Evolutionary conservation across 2,888 invertebrate species (phyloP).

Genomic region (Allophyes oxyacanthae): DNA sequence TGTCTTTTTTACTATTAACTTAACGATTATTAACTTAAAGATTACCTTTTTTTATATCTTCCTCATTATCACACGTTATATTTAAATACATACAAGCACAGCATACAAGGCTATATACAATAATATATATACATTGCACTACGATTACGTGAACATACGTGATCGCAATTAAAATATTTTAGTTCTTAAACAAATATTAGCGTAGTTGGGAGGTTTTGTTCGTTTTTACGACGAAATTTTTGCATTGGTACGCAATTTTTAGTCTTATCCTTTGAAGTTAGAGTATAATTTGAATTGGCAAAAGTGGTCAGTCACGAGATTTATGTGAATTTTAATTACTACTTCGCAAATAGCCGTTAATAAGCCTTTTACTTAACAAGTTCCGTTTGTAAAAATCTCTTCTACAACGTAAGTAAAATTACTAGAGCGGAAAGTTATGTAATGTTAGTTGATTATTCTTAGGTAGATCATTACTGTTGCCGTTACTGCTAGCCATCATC

Average conservation of each 20-base stretch:
- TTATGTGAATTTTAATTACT: conserved; percentile 1
- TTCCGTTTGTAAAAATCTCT: conserved; percentile 4
- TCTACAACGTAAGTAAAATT: not conserved
- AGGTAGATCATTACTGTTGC: too few relatives aligned
- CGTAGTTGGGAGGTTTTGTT: conserved; percentile 27
- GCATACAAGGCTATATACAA: conserved; percentile 19
- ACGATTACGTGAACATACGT: conserved; percentile 27
- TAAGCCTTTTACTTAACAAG: conserved; percentile 9
- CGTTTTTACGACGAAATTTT: conserved; percentile 22
- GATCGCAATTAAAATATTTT: conserved; percentile 50
- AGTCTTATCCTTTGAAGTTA: not conserved
- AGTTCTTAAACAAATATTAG: conserved; percentile 45
- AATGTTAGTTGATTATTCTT: conserved; percentile 16
- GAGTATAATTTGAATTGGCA: not conserved
- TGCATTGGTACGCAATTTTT: not conserved
- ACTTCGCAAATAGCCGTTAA: conserved; percentile 1
- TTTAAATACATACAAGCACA: conserved; percentile 10
- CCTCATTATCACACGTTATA: not conserved
- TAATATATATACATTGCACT: conserved; percentile 25
- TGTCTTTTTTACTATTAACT: too few relatives aligned
- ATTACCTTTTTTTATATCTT: too few relatives aligned
- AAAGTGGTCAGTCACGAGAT: not conserved
- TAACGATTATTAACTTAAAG: too few relatives aligned
- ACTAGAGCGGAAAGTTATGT: conserved; percentile 22
- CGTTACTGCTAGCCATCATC: too few relatives aligned